Base-by-base conservation (phyloP, 2,113 vertebrate species). In the Psephotus haematonotus region DNA sequence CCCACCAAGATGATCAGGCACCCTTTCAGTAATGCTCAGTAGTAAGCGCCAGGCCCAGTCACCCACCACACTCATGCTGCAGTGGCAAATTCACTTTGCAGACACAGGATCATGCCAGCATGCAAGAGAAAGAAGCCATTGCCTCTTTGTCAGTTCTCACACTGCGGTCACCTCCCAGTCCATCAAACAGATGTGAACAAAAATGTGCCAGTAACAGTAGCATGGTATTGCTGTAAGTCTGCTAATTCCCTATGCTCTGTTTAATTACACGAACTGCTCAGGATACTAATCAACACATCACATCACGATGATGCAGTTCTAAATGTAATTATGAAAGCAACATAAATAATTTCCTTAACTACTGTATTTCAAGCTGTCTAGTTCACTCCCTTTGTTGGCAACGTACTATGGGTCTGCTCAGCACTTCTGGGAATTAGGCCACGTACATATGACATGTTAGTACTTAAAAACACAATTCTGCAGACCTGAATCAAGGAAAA, bases 251-350 rank as follows among this genome's bases (percentile, higher is more conserved):
- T 20, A 1, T 29, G 67, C 59, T 85, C 70, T 1, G 59, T 76
- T 94, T 87, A 95, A 95, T 92, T 94, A 87, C 17, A 79, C 27
- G 49, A 95, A 91, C 70, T 64, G 63, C 63, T 91, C 75, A 1
- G 16, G 78, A 91, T 85, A 88, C 93, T 91, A 95, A 96, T 95
- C 91, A 95, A 91, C 91, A 92, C 47, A 84, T 84, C 69, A 24
- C 83, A 89, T 87, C 83, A 85, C 10, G 57, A 94, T 88, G 91
- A 95, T 87, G 84, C 81, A 70, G 70, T 87, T 93, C 72, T 76
- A 95, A 96, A 90, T 87, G 82, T 85, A 95, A 96, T 94, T 94
- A 95, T 91, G 87, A 95, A 93, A 82, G 87, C 87, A 86, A 94
- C 60, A 70, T 63, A 43, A 93, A 92, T 81, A 95, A 94, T 94